Percentiles rank a stretch among this genome's conserved stretches.
Evolutionary conservation across 2,797 vertebrate species (phyloP).

Genomic region (Fratercula arctica): DNA sequence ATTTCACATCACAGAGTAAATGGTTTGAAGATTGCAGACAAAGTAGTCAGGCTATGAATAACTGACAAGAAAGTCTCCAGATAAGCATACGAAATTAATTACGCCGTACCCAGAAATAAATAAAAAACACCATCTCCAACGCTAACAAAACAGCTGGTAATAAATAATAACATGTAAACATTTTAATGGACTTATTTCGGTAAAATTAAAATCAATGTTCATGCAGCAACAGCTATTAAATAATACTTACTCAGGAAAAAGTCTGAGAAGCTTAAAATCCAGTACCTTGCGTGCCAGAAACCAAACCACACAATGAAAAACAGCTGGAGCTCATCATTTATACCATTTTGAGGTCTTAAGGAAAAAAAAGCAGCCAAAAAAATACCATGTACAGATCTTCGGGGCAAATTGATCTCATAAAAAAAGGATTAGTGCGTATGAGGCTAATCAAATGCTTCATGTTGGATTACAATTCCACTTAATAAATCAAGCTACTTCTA

Average conservation of each 20-base stretch:
- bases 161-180: constrained; percentile 52
- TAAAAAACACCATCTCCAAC: not conserved
- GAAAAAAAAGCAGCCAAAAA: constrained; percentile 42
- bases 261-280: constrained; percentile 38
- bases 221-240: constrained; percentile 44
- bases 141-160: constrained; percentile 30
- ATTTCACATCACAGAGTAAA: constrained; percentile 42
- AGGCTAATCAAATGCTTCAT: constrained; percentile 53
- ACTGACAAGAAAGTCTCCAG: constrained; percentile 46
- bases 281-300: constrained; percentile 17
- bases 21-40: constrained; percentile 48
- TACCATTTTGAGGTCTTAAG: constrained; percentile 48
- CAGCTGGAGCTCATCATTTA: constrained; percentile 49
- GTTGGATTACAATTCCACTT: constrained; percentile 53
- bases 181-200: constrained; percentile 56
- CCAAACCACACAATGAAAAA: constrained; percentile 12
- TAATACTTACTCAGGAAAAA: constrained; percentile 35
- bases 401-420: constrained; percentile 59
- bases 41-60: constrained; percentile 55
- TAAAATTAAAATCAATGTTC: constrained; percentile 63
- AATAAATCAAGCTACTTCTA: constrained; percentile 51
- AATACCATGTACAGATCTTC: constrained; percentile 8
- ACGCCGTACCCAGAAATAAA: constrained; percentile 32
- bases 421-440: constrained; percentile 24
- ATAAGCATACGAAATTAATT: constrained; percentile 59